Base-by-base conservation (phyloP, 2,113 vertebrate species). In the Scartelaos histophorus region DNA sequence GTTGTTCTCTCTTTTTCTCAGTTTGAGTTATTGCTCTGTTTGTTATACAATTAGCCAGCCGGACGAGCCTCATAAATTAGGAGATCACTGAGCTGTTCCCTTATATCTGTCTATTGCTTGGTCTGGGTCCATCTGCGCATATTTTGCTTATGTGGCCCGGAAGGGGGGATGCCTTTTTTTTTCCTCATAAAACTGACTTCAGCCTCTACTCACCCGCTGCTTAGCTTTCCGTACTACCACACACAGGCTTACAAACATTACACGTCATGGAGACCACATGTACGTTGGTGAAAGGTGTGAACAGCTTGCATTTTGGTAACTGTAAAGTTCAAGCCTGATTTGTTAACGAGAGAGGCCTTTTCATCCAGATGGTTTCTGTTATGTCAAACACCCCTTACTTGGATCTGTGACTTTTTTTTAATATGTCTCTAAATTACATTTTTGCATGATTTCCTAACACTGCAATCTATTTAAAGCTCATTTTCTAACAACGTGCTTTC, bases 41-140 rank as follows among this genome's bases (percentile, higher is more conserved):
- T 93, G 83, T 90, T 88, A 92, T 89, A 90, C 91, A 94, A 94
- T 94, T 93, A 95, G 90, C 79, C 92, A 79, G 83, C 88, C 87
- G 71, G 25, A 90, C 83, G 71, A 75, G 78, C 80, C 78, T 88
- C 71, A 79, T 88, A 89, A 73, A 94, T 89, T 91, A 90, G 82
- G 79, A 87, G 80, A 89, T 87, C 87, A 81, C 84, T 82, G 85
- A 87, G 77, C 85, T 65, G 73, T 76, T 83, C 80, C 71, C 71
- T 49, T 62, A 56, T 67, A 29, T 68, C 73, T 80, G 66, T 78
- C 80, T 54, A 74, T 71, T 25, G 15, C 58, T 61, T 77, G 76
- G 82, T 82, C 58, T 68, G 65, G 57, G 77, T 87, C 88, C 85
- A 88, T 89, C 82, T 91, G 87, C 21, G 29, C 69, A 16, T 46